These are phyloP conservation scores for Exocentrus adspersus DNA, from an alignment of 2,888 invertebrate species.

Conservation along the genomic window DNA sequence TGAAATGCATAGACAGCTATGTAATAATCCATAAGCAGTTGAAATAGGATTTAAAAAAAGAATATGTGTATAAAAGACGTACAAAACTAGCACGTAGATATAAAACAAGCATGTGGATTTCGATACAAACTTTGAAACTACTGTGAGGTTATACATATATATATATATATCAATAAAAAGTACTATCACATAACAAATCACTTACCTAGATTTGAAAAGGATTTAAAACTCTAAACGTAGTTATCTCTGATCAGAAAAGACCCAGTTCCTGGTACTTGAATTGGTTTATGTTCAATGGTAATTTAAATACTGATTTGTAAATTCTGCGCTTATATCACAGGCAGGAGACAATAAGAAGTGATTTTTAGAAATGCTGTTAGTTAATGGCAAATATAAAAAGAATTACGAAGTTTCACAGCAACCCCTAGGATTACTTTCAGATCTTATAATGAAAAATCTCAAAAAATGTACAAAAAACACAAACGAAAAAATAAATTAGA, in stretches of 20 bases:
- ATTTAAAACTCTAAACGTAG: constrained; percentile 3
- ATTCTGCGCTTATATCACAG: constrained; percentile 57
- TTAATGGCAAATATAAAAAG: constrained; percentile 21
- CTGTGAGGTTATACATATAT: too few relatives aligned
- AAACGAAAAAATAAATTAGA: constrained; percentile 38
- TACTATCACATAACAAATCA: constrained; percentile 27
- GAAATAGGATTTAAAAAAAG: too few relatives aligned
- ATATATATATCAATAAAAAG: too few relatives aligned
- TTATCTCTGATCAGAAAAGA: constrained; percentile 44
- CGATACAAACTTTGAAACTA: too few relatives aligned
- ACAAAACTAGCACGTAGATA: too few relatives aligned
- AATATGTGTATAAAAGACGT: too few relatives aligned
- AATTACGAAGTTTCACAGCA: constrained; percentile 13
- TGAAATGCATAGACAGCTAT: too few relatives aligned
- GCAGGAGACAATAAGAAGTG: constrained; percentile 50
- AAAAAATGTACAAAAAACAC: constrained; percentile 40
- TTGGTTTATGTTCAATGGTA: constrained; percentile 38
- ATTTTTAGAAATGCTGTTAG: constrained; percentile 26
- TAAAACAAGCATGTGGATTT: too few relatives aligned
- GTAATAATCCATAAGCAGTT: too few relatives aligned
- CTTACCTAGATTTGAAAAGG: constrained; percentile 10
- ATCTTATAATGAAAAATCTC: constrained; percentile 38
- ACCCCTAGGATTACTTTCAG: constrained; percentile 27
- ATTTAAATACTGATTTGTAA: constrained; percentile 57
- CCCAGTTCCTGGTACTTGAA: constrained; percentile 25